Base-by-base conservation (phyloP, 2,888 invertebrate species). In the Rugalucina vietnamica region DNA sequence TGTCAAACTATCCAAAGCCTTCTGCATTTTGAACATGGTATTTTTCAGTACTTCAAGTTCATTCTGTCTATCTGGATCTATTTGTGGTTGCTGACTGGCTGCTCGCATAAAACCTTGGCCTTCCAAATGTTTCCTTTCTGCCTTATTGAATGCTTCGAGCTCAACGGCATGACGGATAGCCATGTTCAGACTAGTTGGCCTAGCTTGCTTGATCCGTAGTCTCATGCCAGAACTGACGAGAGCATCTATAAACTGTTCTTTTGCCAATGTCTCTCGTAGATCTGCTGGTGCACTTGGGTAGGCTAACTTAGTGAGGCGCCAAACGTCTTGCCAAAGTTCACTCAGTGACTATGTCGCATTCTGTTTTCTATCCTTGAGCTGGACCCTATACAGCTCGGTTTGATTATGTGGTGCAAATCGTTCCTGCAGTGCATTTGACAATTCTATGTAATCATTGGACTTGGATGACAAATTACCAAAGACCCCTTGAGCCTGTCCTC, bases 381-480 rank as follows among this genome's bases (percentile, higher is more conserved):
- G 57, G 8, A 57, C 57, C n/a, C 57, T 8, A 57, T 57, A 57
- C 57, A 57, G n/a, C 24, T 57, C 57, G n/a, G 57, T 57, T 57
- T 57, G 57, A 27, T 57, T 57, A 8, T 10, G 57, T 57, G 57
- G 57, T 8, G 57, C 57, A n/a, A 57, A 57, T 27, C 57, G 8
- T n/a, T 57, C 57, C 10, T 27, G 24, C 8, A 57, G 57, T 10
- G 57, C 57, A 24, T 27, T 57, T 24, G 27, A n/a, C n/a, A 57
- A n/a, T 24, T n/a, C 27, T n/a, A 10, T 8, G 27, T 57, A 57
- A 57, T 57, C 57, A 57, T 27, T n/a, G 12, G n/a, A 5, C n/a
- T 57, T 24, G 8, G 57, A 14, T 18, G 73, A 27, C 27, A 79
- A n/a, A 75, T 79, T 60, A 14, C 75, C 60, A 36, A 83, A 57